Evolutionary conservation across 2,113 vertebrate genomes (phyloP).

Genomic region (Sardina pilchardus): DNA sequence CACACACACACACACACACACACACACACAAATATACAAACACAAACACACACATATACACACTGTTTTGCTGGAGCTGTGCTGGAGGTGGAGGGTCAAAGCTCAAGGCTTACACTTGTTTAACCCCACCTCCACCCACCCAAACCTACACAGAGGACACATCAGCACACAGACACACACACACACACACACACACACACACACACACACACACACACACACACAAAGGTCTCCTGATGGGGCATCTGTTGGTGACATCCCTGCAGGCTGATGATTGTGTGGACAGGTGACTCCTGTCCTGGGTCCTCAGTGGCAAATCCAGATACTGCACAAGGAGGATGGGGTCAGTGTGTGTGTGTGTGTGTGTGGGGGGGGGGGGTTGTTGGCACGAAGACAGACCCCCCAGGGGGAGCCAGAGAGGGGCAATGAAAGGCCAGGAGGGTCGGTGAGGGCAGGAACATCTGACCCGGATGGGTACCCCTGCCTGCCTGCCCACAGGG

Average conservation of each 20-base stretch:
- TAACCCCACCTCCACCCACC: not conserved
- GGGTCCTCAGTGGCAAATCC: slow-evolving; percentile 62
- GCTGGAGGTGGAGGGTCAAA: not conserved
- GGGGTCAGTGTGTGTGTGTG: not conserved
- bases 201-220: slow-evolving; percentile 12
- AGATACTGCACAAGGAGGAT: slow-evolving; percentile 42
- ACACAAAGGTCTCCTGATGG: slow-evolving; percentile 80
- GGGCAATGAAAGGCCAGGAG: slow-evolving; percentile 57
- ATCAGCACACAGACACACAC: not conserved
- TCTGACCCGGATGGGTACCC: slow-evolving; percentile 70
- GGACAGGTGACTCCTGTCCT: slow-evolving; percentile 81
- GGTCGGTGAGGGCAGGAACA: slow-evolving; percentile 67
- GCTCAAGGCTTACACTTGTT: too few species aligned
- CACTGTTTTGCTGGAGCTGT: not conserved
- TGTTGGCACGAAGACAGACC: not conserved
- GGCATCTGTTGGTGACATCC: slow-evolving; percentile 90
- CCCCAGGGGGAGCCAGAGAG: slow-evolving; percentile 47
- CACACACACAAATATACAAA: not conserved
- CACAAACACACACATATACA: not conserved
- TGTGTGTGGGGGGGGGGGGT: not conserved
- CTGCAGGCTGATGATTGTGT: slow-evolving; percentile 72
- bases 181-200: not conserved
- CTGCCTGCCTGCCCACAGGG: slow-evolving; percentile 36
- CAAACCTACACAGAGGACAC: slow-evolving; percentile 14
- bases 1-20: not conserved